These are phyloP conservation scores for Apotomis betuletana DNA, from an alignment of 2,888 invertebrate genomes.

Conservation along the genomic window DNA sequence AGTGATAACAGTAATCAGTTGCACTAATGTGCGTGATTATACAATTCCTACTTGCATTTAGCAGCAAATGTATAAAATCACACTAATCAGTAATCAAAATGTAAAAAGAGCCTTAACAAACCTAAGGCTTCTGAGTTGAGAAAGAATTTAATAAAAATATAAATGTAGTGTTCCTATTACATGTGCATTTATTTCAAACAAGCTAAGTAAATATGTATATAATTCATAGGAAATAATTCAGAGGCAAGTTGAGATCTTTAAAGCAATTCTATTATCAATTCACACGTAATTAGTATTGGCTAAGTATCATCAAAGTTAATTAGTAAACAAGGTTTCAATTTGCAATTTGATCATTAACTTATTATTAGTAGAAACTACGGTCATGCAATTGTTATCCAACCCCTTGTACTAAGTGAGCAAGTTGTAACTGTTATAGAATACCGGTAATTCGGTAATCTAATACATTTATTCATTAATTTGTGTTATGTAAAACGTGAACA, in stretches of 20 bases:
- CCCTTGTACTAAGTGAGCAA: constrained; percentile 13
- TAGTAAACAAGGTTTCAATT: constrained; percentile 7
- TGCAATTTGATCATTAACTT: constrained; percentile 23
- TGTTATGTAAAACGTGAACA: constrained; percentile 18
- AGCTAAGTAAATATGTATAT: no score
- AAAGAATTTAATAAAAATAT: no score
- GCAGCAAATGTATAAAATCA: no score
- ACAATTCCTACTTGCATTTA: no score
- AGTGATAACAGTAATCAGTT: no score
- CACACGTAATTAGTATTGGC: not conserved
- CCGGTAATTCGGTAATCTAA: constrained; percentile 25
- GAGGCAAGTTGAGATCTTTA: not conserved
- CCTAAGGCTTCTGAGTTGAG: no score
- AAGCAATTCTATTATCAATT: constrained; percentile 1
- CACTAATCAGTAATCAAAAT: no score
- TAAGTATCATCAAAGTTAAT: constrained; percentile 1
- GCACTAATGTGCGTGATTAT: no score
- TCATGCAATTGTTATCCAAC: constrained; percentile 34
- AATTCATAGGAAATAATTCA: not conserved
- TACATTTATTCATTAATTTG: constrained; percentile 25
- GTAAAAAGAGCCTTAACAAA: no score
- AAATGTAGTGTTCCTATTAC: no score
- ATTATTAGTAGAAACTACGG: constrained; percentile 15
- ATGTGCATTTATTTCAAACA: no score
- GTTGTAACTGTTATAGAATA: constrained; percentile 23